These are phyloP conservation scores for Laticauda laticaudata DNA, from an alignment of 2,113 vertebrate genomes.

Conservation along the genomic window DNA sequence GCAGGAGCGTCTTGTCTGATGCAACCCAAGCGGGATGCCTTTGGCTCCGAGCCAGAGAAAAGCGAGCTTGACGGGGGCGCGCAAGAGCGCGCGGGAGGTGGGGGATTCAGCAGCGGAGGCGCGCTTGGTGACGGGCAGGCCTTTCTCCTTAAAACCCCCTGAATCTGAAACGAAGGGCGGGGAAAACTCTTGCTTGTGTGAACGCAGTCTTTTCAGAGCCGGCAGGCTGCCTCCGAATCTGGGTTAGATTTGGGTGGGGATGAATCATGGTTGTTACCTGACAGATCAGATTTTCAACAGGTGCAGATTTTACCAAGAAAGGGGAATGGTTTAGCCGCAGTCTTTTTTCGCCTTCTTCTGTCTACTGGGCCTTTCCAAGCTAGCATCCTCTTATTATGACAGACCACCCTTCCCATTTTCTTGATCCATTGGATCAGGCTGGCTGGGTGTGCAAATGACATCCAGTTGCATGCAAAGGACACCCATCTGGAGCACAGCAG, in stretches of 20 bases:
- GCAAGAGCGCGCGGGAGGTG: neutral
- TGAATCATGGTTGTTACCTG: neutral
- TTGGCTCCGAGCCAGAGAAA: neutral
- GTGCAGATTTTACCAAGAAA: neutral
- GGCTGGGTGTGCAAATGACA: neutral
- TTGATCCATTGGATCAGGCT: neutral
- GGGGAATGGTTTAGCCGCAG: neutral
- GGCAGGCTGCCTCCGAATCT: neutral
- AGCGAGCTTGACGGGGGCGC: neutral
- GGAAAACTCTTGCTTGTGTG: neutral
- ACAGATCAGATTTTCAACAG: neutral
- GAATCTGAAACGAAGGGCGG: neutral
- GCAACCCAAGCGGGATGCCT: conserved; percentile 34
- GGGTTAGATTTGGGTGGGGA: neutral
- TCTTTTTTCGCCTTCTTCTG: neutral
- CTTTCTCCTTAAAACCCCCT: neutral
- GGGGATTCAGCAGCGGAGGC: neutral
- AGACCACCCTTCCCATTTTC: neutral
- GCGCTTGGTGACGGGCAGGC: neutral
- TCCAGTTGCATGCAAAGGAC: neutral
- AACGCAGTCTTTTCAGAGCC: neutral
- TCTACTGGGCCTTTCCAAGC: neutral
- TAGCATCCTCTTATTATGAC: neutral
- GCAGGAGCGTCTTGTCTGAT: conserved; percentile 3
- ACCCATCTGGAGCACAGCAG: neutral